These are phyloP conservation scores for Micrastur ruficollis DNA, from an alignment of 2,797 vertebrate species.

Conservation along the genomic window DNA sequence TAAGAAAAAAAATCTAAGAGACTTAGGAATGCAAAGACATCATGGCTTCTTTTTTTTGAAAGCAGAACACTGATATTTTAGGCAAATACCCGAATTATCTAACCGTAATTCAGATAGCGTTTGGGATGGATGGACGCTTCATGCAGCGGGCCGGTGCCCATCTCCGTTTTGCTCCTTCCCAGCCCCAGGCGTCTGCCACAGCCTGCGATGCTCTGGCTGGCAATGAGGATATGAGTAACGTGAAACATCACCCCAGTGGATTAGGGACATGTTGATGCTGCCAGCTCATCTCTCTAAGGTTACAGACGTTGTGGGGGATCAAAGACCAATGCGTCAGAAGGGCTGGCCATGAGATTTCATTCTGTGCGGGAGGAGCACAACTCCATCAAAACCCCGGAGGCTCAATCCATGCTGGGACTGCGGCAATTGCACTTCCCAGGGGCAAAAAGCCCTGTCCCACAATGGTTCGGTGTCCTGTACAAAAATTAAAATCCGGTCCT, in stretches of 20 bases:
- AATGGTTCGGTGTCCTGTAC: not conserved
- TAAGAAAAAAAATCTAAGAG: not conserved
- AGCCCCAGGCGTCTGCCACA: rapidly evolving
- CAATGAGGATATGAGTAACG: rapidly evolving
- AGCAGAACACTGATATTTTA: not conserved
- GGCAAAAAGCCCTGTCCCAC: not conserved
- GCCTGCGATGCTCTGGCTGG: not conserved
- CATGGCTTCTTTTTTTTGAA: not conserved
- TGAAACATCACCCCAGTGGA: not conserved
- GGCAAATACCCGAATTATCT: not conserved
- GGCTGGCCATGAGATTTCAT: not conserved
- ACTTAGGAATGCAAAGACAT: not conserved
- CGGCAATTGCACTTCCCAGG: not conserved
- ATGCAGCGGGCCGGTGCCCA: not conserved
- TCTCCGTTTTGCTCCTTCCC: not conserved
- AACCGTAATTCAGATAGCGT: not conserved
- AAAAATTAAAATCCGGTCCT: not conserved
- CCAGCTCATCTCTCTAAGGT: not conserved
- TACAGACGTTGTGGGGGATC: not conserved
- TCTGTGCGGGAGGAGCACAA: not conserved
- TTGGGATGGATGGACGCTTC: not conserved
- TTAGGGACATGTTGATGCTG: not conserved
- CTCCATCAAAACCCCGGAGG: not conserved
- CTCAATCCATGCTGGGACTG: not conserved
- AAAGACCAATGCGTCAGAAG: not conserved